phyloP scores from a whole-genome alignment of 2,888 invertebrate species.

The Brachyopa scutellaris region DNA sequence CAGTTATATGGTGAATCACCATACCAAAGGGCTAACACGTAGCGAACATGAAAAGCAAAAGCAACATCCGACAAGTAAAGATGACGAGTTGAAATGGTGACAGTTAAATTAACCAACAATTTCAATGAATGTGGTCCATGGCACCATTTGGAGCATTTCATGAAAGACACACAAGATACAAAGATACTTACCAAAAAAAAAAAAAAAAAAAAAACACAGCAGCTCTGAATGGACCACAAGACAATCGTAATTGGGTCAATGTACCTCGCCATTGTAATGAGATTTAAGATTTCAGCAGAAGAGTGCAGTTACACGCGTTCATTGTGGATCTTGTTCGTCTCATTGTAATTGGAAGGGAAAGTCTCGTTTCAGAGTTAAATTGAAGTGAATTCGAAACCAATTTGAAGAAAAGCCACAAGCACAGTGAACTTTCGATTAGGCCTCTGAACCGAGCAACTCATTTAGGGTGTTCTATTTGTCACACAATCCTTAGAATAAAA shows the following conservation, averaged over 20 bases:
- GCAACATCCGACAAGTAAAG: not conserved
- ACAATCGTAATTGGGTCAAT: slow-evolving; percentile 42
- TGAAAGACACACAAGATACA: not conserved
- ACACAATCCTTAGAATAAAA: too few species aligned
- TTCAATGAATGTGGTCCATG: slow-evolving; percentile 13
- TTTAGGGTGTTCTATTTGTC: too few species aligned
- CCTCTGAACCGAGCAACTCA: too few species aligned
- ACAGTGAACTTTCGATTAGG: too few species aligned
- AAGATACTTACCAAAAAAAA: slow-evolving; percentile 2
- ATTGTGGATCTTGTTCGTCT: too few species aligned
- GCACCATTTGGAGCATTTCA: slow-evolving; percentile 6
- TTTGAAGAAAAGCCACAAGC: too few species aligned
- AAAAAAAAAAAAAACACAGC: too few species aligned
- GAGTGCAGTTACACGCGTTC: not conserved
- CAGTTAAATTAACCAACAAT: not conserved
- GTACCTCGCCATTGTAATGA: slow-evolving; percentile 29
- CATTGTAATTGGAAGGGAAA: too few species aligned
- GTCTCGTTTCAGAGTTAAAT: too few species aligned
- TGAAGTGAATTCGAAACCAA: too few species aligned
- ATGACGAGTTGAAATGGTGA: not conserved
- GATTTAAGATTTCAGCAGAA: slow-evolving; percentile 30
- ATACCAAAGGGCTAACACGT: not conserved
- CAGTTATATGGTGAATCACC: not conserved
- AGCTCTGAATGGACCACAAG: slow-evolving; percentile 21
- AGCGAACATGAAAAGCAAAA: not conserved